Base-by-base conservation (phyloP, 2,113 vertebrate species). In the Stigmatopora nigra region DNA sequence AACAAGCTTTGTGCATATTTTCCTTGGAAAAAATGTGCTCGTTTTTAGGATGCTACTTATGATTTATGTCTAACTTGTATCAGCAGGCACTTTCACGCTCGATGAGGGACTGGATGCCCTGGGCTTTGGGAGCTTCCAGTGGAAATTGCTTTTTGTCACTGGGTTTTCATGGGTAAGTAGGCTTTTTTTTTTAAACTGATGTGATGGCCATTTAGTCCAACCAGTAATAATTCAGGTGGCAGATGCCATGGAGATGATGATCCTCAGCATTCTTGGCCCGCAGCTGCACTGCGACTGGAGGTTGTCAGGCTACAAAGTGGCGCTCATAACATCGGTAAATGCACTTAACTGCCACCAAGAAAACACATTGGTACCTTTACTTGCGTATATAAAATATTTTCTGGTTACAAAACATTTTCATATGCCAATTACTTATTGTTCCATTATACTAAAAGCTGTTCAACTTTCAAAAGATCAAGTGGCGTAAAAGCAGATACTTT, bases 231-330 rank as follows among this genome's bases (percentile, higher is more conserved):
- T 80, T 51, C 78, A 99, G 97, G 89, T 97, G 88, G 97, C 90
- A 11, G 96, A 99, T 22, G 93, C 95, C 82, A 98, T 98, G 95
- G 96, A 97, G 87, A 97, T 98, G 94, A 98, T 99, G 95, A 93
- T 99, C 65, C 91, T 99, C 68, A 96, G 95, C 71, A 93, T 99
- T 79, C 83, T 99, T 58, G 93, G 92, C 0, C 95, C 97, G 0
- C 92, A 98, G 87, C 91, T 98, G 73, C 94, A 95, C 78, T 98
- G 97, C 68, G 93, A 99, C 79, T 99, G 97, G 97, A 88, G 85
- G 63, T 88, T 98, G 19, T 90, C 91, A 73, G 91, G 92, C 89
- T 98, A 92, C 88, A 80, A 97, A 81, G 93, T 97, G 76, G 96
- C 97, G 0, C 75, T 97, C 78, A 91, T 98, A 66, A 96, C 97